Base-by-base conservation (phyloP, 2,888 invertebrate genomes). In the Yponomeuta cagnagella region DNA sequence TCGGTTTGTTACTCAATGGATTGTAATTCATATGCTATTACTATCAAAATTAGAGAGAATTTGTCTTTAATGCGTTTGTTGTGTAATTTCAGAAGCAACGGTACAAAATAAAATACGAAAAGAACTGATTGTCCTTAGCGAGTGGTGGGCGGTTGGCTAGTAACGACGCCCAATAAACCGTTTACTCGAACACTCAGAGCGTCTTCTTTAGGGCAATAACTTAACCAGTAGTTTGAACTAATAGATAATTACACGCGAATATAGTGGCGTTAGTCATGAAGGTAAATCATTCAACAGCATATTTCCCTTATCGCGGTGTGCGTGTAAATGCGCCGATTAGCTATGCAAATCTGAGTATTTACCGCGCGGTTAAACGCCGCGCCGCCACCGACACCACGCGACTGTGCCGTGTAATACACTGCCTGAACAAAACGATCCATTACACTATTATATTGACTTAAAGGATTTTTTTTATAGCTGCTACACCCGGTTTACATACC, bases 1-100 rank as follows among this genome's bases (percentile, higher is more conserved):
- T 87, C 88, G 90, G 83, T 89, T 90, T 88, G 89, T 90, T 90
- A 89, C 86, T 79, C 84, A 79, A 82, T 80, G 81, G 81, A 83
- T 86, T 87, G 86, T 90, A 87, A 89, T 87, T 87, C 86, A 87
- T 88, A 88, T 84, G 84, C 81, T 86, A 86, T 87, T 87, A 87
- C 70, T 72, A 63, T 68, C 78, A 77, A 81, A 82, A 84, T 85
- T 84, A 82, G 80, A 80, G 80, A 83, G 80, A 80, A 85, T 84
- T 86, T 85, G 82, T 83, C 78, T 79, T 77, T 76, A 76, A 64
- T 80, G 71, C 71, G 77, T 65, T 70, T 48, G 52, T 70, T 66
- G 63, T 66, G 52, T 66, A 64, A 70, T 70, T 63, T 64, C 31
- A 15, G 48, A 65, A 15, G 64, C 66, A 65, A 52, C 65, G 70